A percentile compares a stretch with the other conserved stretches of the same genome.
Evolutionary conservation across 2,888 invertebrate genomes (phyloP).

Genomic region (Pyrgus malvae): DNA sequence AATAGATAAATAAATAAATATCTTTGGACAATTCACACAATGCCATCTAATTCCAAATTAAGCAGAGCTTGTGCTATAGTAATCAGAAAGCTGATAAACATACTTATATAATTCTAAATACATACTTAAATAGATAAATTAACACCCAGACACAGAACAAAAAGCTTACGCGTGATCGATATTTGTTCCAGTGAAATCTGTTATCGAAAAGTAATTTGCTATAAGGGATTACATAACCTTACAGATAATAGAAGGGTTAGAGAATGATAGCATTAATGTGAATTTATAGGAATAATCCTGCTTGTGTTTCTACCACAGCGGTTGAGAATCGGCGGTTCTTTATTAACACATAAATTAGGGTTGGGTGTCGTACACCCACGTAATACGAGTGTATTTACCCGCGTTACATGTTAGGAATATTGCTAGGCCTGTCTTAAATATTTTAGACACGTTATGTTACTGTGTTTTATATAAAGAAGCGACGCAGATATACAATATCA

Average conservation of each 20-base stretch:
- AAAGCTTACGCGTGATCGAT: slow-evolving; percentile 17
- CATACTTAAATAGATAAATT: no score
- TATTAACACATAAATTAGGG: neutral
- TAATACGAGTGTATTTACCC: no score
- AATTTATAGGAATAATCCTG: slow-evolving; percentile 34
- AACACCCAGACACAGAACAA: slow-evolving; percentile 5
- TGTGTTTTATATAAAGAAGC: no score
- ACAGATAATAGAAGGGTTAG: slow-evolving; percentile 30
- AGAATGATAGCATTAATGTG: slow-evolving; percentile 28
- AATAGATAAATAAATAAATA: no score
- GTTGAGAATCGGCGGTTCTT: neutral
- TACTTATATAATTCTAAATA: no score
- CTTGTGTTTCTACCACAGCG: neutral
- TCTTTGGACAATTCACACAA: no score
- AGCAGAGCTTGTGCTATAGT: no score
- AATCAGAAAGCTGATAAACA: no score
- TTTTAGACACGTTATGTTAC: no score
- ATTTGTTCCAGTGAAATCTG: slow-evolving; percentile 24
- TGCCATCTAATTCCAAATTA: no score
- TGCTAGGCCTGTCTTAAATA: no score
- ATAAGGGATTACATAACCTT: slow-evolving; percentile 32
- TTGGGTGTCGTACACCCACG: neutral
- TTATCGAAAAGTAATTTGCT: slow-evolving; percentile 33
- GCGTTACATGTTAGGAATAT: neutral
- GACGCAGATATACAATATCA: no score